A percentile compares a stretch with the other conserved stretches of the same genome.
Evolutionary conservation across 2,113 vertebrate genomes (phyloP).

Genomic region (Barnardius zonarius): DNA sequence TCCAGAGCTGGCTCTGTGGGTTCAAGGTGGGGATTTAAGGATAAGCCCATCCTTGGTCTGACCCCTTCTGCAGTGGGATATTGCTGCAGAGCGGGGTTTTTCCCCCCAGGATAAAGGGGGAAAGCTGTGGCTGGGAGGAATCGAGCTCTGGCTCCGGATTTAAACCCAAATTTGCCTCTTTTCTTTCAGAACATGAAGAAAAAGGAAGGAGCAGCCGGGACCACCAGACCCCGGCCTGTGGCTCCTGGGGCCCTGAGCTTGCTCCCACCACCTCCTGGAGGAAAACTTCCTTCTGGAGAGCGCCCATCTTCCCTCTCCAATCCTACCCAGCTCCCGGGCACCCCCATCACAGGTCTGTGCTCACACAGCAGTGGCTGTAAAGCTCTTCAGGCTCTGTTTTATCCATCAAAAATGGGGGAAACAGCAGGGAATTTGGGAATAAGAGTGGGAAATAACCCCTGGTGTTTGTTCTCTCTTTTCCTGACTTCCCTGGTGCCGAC

Average conservation of each 20-base stretch:
- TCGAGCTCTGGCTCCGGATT: fast-evolving
- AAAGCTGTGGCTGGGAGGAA: background rate
- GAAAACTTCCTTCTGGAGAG: constrained; percentile 59
- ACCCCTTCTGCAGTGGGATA: fast-evolving
- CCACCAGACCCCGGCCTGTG: constrained; percentile 64
- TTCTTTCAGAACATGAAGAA: constrained; percentile 88
- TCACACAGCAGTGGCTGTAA: fast-evolving
- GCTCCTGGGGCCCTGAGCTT: constrained; percentile 69
- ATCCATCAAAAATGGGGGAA: fast-evolving
- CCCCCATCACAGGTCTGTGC: constrained; percentile 72
- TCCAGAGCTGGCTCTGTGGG: background rate
- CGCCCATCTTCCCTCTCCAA: background rate
- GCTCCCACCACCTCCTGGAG: constrained; percentile 87
- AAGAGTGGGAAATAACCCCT: background rate
- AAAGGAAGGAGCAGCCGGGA: constrained; percentile 75
- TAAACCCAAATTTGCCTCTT: background rate
- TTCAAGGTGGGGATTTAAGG: background rate
- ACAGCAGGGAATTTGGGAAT: background rate
- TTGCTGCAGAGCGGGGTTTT: fast-evolving
- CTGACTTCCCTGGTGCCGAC: background rate
- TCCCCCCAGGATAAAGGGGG: background rate
- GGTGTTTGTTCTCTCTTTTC: background rate
- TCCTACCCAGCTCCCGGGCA: background rate
- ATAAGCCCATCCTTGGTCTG: background rate
- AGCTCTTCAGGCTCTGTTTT: background rate